Evolutionary conservation across 2,113 vertebrate species (phyloP).

Genomic region (Struthidea cinerea): DNA sequence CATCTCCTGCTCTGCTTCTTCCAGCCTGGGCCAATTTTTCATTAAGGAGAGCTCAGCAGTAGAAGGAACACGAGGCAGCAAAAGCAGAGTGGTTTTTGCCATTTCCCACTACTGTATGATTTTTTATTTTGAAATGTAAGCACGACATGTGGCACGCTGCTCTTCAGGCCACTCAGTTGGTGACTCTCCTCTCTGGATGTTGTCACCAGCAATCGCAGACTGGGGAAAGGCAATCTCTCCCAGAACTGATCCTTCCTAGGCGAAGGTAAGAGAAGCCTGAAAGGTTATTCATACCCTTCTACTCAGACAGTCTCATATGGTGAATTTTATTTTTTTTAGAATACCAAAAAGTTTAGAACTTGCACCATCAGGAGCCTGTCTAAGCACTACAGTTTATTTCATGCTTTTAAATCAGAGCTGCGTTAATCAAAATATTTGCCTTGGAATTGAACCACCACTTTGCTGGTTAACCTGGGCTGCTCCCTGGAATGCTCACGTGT

Average conservation of each 20-base stretch:
- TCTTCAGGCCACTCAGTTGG: not conserved
- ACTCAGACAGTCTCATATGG: not conserved
- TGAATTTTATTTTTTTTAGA: not conserved
- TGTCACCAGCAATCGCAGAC: not conserved
- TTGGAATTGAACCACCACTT: not conserved
- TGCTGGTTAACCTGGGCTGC: not conserved
- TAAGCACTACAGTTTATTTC: not conserved
- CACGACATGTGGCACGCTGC: not conserved
- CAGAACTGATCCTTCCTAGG: not conserved
- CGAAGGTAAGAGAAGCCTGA: not conserved
- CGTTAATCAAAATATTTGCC: not conserved
- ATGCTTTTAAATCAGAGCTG: not conserved
- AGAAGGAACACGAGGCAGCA: not conserved
- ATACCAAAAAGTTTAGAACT: not conserved
- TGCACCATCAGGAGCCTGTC: not conserved
- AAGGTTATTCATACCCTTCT: not conserved
- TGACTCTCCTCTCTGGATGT: not conserved
- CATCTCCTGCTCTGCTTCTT: not conserved
- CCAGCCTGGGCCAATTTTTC: not conserved
- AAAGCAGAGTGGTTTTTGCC: not conserved
- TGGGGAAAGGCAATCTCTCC: not conserved
- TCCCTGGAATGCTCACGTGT: not conserved
- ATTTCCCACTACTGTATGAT: not conserved
- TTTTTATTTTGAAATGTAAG: conserved; percentile 23
- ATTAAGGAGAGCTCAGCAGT: not conserved